phyloP scores from a whole-genome alignment of 2,113 vertebrate species.

The Dolichotis patagonum region DNA sequence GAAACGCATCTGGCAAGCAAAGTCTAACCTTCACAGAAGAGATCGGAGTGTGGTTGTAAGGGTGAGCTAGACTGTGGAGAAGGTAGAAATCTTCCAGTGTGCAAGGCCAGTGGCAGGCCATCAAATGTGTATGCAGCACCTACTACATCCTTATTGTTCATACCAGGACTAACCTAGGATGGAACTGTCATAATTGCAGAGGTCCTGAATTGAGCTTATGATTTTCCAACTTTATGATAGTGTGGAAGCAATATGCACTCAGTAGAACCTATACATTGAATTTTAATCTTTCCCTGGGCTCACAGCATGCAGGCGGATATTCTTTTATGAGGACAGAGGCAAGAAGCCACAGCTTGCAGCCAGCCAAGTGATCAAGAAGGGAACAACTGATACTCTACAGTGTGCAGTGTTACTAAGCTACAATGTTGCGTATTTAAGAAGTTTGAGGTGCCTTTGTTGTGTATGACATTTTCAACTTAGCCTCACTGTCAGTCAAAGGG shows the following conservation, averaged over 20 bases:
- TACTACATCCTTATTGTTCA: background rate
- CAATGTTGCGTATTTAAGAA: background rate
- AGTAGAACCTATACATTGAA: background rate
- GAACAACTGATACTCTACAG: background rate
- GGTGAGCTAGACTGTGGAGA: background rate
- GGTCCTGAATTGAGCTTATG: background rate
- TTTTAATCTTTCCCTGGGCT: background rate
- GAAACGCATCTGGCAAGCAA: constrained; percentile 69
- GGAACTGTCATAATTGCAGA: background rate
- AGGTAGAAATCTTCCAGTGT: background rate
- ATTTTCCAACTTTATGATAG: background rate
- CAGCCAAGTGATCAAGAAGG: background rate
- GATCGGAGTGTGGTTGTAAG: background rate
- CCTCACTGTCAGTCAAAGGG: no score
- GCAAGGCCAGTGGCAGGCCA: background rate
- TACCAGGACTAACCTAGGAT: background rate
- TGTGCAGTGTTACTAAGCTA: background rate
- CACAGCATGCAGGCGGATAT: background rate
- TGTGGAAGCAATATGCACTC: background rate
- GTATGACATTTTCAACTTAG: background rate
- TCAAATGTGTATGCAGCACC: background rate
- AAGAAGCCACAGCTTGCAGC: background rate
- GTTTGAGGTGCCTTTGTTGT: background rate
- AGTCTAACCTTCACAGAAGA: constrained; percentile 61
- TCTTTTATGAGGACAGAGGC: background rate